Evolutionary conservation across 2,113 vertebrate genomes (phyloP), one percentile per base, ranked within the genome.

Genomic region (Baryphthengus martii): DNA sequence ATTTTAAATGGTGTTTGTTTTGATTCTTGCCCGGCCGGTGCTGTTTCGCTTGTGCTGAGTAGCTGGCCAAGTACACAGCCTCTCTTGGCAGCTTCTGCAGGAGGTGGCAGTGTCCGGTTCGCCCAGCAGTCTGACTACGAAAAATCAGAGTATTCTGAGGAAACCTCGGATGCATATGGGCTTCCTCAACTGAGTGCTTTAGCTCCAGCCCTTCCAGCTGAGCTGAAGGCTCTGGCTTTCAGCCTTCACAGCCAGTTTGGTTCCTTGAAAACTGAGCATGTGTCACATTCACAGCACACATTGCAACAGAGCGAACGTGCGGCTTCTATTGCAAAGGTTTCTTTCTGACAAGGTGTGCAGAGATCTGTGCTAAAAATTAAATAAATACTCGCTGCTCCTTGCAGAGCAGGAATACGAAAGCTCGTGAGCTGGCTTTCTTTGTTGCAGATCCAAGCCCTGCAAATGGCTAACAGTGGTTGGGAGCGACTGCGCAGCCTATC

Each of bases 151-250:
- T 45, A 56, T 73, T 33, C 84, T 0, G 3, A 92, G 81, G 50
- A 58, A 68, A 58, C 53, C 66, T 68, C 0, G 0, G 13, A 7
- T 78, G 58, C 74, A 23, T 88, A 25, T 61, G 58, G 70, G 56
- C 65, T 76, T 89, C 45, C 44, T 62, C 61, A 58, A 84, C 59
- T 0, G 0, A 91, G 53, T 31, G 7, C 23, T 79, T 33, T 47
- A 59, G 77, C 63, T 71, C 13, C 50, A 86, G 63, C 68, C 79
- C 44, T 85, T 83, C 75, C 67, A 91, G 37, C 31, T 80, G 81
- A 96, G 95, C 87, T 91, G 56, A 61, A 35, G 74, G 84, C 44
- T 65, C 68, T 85, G 90, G 80, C 80, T 89, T 72, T 79, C 89
- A 91, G 81, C 61, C 62, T 75, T 89, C 58, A 14, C 62, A 73